phyloP scores from a whole-genome alignment of 2,888 invertebrate species.

The Blastobasis lacticolella region DNA sequence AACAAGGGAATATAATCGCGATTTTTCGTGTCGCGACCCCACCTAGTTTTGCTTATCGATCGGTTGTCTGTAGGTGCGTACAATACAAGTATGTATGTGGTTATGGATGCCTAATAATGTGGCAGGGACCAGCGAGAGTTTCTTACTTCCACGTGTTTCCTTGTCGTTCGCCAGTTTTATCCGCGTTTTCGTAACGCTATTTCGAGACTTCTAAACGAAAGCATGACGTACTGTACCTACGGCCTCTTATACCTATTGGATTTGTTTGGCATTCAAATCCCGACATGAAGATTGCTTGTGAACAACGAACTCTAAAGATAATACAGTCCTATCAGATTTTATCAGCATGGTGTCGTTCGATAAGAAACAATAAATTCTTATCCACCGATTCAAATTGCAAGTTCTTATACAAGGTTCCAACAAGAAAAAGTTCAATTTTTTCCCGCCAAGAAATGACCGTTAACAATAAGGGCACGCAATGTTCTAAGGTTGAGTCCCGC shows the following conservation, averaged over 20 bases:
- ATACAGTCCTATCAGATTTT: no score
- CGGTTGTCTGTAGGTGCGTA: not conserved
- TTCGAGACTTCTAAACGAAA: not conserved
- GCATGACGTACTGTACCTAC: not conserved
- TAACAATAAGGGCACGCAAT: constrained; percentile 38
- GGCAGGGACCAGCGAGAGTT: constrained; percentile 3
- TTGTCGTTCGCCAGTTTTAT: constrained; percentile 25
- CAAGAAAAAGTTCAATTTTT: constrained; percentile 1
- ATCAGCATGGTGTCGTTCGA: no score
- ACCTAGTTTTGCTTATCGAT: constrained; percentile 25
- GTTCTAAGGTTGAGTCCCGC: constrained; percentile 35
- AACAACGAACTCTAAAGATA: no score
- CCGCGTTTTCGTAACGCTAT: constrained; percentile 11
- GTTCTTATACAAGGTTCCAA: no score
- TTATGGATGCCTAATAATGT: no score
- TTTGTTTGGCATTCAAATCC: no score
- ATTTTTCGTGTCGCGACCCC: constrained; percentile 14
- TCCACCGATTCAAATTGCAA: no score
- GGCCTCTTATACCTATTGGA: no score
- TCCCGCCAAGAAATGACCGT: constrained; percentile 36
- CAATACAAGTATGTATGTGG: no score
- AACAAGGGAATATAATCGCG: constrained; percentile 10
- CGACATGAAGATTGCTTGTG: no score
- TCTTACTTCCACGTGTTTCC: constrained; percentile 30
- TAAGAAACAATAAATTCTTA: no score